Percentiles rank a stretch among this genome's conserved stretches.
These are phyloP conservation scores for Xylota segnis DNA, from an alignment of 2,888 invertebrate genomes.

Conservation along the genomic window DNA sequence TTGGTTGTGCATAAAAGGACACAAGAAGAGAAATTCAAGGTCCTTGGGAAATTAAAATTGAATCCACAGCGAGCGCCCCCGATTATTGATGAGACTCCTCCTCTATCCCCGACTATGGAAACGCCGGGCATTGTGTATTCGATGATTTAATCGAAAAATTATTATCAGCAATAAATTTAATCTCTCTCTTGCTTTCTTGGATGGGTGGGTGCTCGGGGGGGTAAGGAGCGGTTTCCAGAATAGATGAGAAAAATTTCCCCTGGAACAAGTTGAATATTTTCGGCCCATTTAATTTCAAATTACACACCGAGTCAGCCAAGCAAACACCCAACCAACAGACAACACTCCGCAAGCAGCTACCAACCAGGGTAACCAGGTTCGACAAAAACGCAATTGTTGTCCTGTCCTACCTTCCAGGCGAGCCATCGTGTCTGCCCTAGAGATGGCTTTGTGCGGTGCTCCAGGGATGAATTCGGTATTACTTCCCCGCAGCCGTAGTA, in stretches of 20 bases:
- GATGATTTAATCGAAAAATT: conserved; percentile 76
- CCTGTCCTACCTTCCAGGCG: conserved; percentile 39
- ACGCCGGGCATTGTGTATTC: conserved; percentile 40
- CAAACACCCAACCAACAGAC: conserved; percentile 27
- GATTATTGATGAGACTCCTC: conserved; percentile 65
- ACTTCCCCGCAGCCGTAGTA: conserved; percentile 10
- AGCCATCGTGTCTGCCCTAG: conserved; percentile 38
- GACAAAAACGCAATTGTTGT: conserved; percentile 59
- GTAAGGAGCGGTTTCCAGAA: too few relatives aligned
- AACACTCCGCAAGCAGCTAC: not conserved
- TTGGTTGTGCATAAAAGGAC: conserved; percentile 43
- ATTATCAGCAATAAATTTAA: conserved; percentile 76
- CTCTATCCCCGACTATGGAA: not conserved
- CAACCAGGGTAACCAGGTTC: conserved; percentile 41
- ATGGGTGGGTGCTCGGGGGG: too few relatives aligned
- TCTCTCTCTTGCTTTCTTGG: conserved; percentile 29
- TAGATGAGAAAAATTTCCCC: conserved; percentile 20
- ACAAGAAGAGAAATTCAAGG: conserved; percentile 49
- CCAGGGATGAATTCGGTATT: conserved; percentile 41
- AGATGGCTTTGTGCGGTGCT: conserved; percentile 53
- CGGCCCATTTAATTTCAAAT: conserved; percentile 75
- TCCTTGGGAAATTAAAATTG: conserved; percentile 75
- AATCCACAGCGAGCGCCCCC: conserved; percentile 48
- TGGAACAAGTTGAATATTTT: conserved; percentile 59
- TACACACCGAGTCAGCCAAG: conserved; percentile 70